Evolutionary conservation across 1,140 invertebrate species (phyloP), one percentile per base, ranked within the genome.

Genomic region (Oryzaephilus surinamensis): DNA sequence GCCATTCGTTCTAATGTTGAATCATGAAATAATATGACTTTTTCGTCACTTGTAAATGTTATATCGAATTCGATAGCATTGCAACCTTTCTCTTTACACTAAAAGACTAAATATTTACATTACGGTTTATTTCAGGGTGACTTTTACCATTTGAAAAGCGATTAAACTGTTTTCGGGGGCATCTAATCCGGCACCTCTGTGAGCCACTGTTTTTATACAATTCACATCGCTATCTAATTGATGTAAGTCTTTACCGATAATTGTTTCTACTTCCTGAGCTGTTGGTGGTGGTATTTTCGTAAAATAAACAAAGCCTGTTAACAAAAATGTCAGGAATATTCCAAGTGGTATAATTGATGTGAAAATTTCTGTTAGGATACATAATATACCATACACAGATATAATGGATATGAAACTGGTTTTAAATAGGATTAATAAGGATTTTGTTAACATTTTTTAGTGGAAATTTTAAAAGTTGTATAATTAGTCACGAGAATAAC

Each of bases 31-130:
- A 86, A 48, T 38, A 89, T 70, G 26, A 83, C 72, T 38, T 81
- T 64, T 31, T 74, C 74, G 62, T 88, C 84, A 45, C 67, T 70
- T 1, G 81, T 84, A 8, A 84, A 66, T 8, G 69, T 59, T 10
- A 89, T 63, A 64, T 88, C 84, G 55, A 88, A 70, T 60, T 89
- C 84, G n/a, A 88, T 67, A 15, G 73, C 73, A 45, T 65, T 69
- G 45, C 77, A 81, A 0, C 81, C 77, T 50, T 72, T 71, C 24
- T 70, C 65, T 43, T 73, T 69, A 50, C 73, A 72, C 78, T 81
- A 57, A 30, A 70, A 71, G 41, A 17, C 6, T 21, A 11, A 17
- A 32, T 15, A 24, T 7, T 36, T 10, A 38, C 8, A 8, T n/a
- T 6, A 13, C 24, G 30, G 8, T 11, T 37, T 17, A 18, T 13